phyloP scores from a whole-genome alignment of 2,113 vertebrate genomes.

The Myocastor coypus region DNA sequence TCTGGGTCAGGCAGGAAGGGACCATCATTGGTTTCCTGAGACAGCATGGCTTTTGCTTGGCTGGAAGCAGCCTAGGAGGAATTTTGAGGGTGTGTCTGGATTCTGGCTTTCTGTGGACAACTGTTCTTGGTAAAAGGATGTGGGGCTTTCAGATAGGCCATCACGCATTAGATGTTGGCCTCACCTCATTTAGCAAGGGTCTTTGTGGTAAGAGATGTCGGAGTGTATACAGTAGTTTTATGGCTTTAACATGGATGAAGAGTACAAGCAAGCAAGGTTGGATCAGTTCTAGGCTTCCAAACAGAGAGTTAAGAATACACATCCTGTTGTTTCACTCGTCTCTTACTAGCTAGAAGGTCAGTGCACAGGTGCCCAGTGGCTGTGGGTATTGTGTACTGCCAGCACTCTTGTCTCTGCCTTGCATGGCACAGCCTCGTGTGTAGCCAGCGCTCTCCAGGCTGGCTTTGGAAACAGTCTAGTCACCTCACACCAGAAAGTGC shows the following conservation, averaged over 20 bases:
- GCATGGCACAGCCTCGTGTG: background rate
- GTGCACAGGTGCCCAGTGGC: background rate
- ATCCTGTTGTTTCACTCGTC: background rate
- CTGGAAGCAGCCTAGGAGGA: background rate
- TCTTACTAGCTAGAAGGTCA: background rate
- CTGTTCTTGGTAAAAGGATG: background rate
- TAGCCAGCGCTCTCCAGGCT: background rate
- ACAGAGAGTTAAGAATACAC: background rate
- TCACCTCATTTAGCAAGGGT: background rate
- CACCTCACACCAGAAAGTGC: background rate
- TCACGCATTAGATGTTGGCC: background rate
- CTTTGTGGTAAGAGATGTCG: background rate
- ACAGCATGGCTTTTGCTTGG: background rate
- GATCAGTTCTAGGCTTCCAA: background rate
- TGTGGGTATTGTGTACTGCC: accelerated
- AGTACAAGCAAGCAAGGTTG: background rate
- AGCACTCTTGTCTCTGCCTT: background rate
- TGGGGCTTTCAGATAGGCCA: background rate
- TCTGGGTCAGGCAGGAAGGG: background rate
- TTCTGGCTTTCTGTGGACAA: background rate
- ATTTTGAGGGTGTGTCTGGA: background rate
- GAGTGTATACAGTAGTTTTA: background rate
- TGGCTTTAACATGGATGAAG: background rate
- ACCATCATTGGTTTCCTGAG: background rate
- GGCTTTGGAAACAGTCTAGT: background rate